Evolutionary conservation across 1,140 invertebrate genomes (phyloP).

Genomic region (Bombus affinis): DNA sequence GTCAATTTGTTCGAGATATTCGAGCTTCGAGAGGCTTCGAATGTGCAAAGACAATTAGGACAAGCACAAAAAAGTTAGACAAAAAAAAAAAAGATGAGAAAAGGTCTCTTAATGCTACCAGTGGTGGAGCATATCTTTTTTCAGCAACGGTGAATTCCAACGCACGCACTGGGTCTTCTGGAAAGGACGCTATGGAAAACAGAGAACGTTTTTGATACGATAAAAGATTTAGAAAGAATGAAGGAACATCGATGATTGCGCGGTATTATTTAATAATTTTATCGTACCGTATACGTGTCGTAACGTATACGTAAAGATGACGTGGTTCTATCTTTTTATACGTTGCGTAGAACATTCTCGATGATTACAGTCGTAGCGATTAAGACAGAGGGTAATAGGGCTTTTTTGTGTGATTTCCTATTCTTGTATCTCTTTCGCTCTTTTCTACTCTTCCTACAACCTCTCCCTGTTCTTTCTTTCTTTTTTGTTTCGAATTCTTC

Average conservation of each 20-base stretch:
- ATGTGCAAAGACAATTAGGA: neutral
- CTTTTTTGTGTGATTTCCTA: neutral
- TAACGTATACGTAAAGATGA: neutral
- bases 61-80: neutral
- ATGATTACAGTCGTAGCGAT: slow-evolving; percentile 13
- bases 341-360: neutral
- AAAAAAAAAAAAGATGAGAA: neutral
- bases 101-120: slow-evolving; percentile 16
- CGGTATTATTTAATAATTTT: slow-evolving; percentile 2
- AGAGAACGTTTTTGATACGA: slow-evolving; percentile 13
- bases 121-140: slow-evolving; percentile 47
- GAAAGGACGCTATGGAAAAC: slow-evolving; percentile 20
- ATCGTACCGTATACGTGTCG: neutral
- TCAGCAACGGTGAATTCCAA: slow-evolving; percentile 43
- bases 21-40: neutral
- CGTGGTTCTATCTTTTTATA: neutral
- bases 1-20: slow-evolving; percentile 7
- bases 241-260: slow-evolving; percentile 12
- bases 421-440: neutral
- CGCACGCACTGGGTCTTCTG: slow-evolving; percentile 4
- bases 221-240: slow-evolving; percentile 26
- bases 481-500: neutral
- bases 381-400: slow-evolving; percentile 26
- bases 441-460: neutral
- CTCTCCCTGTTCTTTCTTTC: neutral